Evolutionary conservation across 2,888 invertebrate genomes (phyloP), one percentile per base, ranked within the genome.

Genomic region (Fabriciana adippe): DNA sequence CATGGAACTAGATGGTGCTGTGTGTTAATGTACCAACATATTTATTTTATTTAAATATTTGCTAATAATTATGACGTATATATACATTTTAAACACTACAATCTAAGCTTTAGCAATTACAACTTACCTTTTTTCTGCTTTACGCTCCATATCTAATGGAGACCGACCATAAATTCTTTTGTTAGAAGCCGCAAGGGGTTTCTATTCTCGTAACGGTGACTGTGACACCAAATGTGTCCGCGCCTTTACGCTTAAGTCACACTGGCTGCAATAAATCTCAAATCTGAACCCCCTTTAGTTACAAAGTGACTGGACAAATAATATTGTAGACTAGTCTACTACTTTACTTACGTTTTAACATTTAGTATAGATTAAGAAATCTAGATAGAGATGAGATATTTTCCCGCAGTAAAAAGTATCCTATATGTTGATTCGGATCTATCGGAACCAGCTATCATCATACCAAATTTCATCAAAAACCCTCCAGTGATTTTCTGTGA

Each of bases 201-300:
- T 65, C 70, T 70, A 70, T 70, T 70, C 65, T 57, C 54, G 65
- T 61, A 14, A 41, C 35, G 14, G 35, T 41, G 35, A 41, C 61
- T 50, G 18, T 55, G 66, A 61, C 45, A 41, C 62, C 26, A 55
- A 55, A 16, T 47, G 55, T 51, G 50, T n/a, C 35, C 55, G 31
- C 55, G 54, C 31, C 59, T 51, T 60, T 53, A 55, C 60, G 35
- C 18, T 16, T 61, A 61, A 61, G 31, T 64, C 45, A 31, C 56
- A 53, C 50, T 51, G 61, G 64, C 50, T 47, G 51, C 61, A 41
- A 69, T 71, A 67, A 71, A 71, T 71, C 57, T 62, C 45, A 5
- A 63, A 15, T 60, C 26, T 60, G 53, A 26, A 47, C 15, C 21
- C 59, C 18, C 18, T 60, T 64, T 64, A 61, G 61, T 61, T 64